A percentile compares a stretch with the other conserved stretches of the same genome.
These are phyloP conservation scores for Hemicordylus capensis DNA, from an alignment of 2,113 vertebrate genomes.

Conservation along the genomic window DNA sequence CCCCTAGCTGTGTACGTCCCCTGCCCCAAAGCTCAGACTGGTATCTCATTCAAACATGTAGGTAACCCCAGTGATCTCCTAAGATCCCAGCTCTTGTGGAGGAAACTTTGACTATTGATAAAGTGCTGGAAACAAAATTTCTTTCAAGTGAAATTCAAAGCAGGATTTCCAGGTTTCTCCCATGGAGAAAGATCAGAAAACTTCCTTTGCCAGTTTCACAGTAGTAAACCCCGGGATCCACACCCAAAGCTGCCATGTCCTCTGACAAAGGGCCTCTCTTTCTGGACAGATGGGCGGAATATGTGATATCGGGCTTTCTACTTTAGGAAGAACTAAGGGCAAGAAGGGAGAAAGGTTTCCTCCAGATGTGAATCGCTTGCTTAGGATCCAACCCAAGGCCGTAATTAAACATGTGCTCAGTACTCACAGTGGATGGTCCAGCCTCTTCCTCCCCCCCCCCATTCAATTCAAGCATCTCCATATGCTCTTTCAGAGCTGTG, in stretches of 20 bases:
- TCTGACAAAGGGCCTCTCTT: background rate
- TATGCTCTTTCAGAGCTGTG: background rate
- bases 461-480: background rate
- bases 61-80: too few relatives aligned
- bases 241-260: background rate
- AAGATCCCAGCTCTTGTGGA: too few relatives aligned
- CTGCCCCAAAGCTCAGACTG: too few relatives aligned
- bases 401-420: constrained; percentile 20
- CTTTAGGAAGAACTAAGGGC: background rate
- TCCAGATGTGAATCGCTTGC: constrained; percentile 33
- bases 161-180: too few relatives aligned
- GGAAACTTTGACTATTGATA: too few relatives aligned
- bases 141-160: too few relatives aligned
- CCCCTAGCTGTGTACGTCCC: too few relatives aligned
- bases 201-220: too few relatives aligned
- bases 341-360: background rate
- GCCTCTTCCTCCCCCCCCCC: background rate
- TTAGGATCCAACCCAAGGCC: constrained; percentile 14
- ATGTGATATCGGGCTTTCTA: accelerated
- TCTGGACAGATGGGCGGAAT: background rate
- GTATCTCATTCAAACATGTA: too few relatives aligned
- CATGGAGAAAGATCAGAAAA: too few relatives aligned
- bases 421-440: constrained; percentile 20
- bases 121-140: too few relatives aligned
- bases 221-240: background rate